Conservation (phyloP, 2,797 vertebrate genomes). For the Hemibagrus guttatus region DNA sequence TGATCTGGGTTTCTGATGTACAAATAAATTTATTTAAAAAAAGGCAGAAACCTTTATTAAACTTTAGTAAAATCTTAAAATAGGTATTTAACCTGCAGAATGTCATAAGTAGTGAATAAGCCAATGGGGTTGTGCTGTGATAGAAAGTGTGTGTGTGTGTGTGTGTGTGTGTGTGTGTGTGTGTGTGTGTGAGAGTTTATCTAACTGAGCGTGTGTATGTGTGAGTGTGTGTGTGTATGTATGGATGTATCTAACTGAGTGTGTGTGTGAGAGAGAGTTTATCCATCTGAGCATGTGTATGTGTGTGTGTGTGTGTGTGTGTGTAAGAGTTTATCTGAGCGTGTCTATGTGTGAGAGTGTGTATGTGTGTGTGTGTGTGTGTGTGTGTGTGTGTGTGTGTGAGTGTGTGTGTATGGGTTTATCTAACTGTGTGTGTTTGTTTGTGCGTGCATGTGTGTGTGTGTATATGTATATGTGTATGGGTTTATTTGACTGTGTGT, state of each 20-base stretch:
- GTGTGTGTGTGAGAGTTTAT: too few species aligned
- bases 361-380: too few species aligned
- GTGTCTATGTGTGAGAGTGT: background rate
- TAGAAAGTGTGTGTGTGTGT: background rate
- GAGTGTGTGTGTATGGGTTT: too few species aligned
- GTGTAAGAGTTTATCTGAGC: too few species aligned
- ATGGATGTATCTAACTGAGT: too few species aligned
- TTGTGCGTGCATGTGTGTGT: too few species aligned
- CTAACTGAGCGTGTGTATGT: background rate
- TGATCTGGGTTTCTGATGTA: background rate
- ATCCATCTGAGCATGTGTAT: background rate
- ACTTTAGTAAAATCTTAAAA: background rate
- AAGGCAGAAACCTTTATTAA: background rate
- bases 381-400: too few species aligned
- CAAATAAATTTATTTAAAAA: background rate
- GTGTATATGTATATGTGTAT: too few species aligned
- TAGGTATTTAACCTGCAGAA: background rate
- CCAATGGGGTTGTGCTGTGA: background rate
- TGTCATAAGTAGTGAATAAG: background rate
- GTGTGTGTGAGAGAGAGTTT: too few species aligned
- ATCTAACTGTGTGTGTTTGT: too few species aligned
- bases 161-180: background rate
- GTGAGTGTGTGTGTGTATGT: background rate
- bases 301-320: background rate
- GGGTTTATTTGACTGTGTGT: too few species aligned